Conservation (phyloP, 2,113 vertebrate species). For the Lycocorax pyrrhopterus region DNA sequence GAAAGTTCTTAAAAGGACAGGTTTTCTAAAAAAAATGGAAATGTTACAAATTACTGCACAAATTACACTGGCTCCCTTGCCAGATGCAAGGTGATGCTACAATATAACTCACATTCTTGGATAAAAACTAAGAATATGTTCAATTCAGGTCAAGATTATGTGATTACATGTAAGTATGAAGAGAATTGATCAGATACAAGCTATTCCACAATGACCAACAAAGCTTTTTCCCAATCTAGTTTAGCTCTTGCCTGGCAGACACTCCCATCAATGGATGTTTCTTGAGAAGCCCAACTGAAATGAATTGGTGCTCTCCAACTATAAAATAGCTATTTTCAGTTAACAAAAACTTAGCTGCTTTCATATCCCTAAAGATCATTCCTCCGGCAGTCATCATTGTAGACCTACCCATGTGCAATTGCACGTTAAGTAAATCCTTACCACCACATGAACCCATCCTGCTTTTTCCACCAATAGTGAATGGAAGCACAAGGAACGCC, state of each 20-base stretch:
- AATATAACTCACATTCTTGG: background rate
- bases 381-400: background rate
- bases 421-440: background rate
- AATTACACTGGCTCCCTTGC: background rate
- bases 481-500: background rate
- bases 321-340: background rate
- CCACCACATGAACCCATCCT: background rate
- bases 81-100: background rate
- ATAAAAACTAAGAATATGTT: background rate
- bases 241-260: background rate
- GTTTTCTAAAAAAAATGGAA: background rate
- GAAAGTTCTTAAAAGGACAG: background rate
- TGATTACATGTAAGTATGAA: background rate
- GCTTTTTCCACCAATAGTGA: background rate
- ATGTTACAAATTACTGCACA: background rate
- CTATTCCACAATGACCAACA: background rate
- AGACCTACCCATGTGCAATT: background rate
- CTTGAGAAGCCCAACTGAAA: background rate
- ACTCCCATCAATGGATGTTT: background rate
- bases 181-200: background rate
- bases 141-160: background rate
- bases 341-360: background rate
- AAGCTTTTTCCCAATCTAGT: background rate
- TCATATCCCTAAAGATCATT: background rate
- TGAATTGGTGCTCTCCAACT: accelerated